Evolutionary conservation across 1,140 invertebrate species (phyloP).

Genomic region (Myzus persicae): DNA sequence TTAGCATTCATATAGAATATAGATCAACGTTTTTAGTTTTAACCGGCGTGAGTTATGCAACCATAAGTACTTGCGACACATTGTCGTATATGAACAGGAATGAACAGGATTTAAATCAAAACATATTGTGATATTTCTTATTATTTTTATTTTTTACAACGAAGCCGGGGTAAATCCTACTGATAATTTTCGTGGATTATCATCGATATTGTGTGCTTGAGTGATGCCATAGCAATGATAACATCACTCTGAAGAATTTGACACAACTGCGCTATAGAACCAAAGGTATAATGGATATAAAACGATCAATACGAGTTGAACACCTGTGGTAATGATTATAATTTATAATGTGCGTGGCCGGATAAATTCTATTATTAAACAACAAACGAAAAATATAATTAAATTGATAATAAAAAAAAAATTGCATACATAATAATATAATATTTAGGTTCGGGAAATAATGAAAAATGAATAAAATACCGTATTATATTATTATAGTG

Average conservation of each 20-base stretch:
- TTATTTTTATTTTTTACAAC: background rate
- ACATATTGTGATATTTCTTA: background rate
- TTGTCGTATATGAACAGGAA: background rate
- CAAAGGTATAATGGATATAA: background rate
- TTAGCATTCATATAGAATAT: background rate
- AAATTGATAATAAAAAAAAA: conserved; percentile 3
- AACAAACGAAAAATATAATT: background rate
- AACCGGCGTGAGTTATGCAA: conserved; percentile 1
- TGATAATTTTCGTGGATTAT: background rate
- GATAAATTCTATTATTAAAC: background rate
- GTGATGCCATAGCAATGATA: background rate
- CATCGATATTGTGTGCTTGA: background rate
- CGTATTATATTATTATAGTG: conserved; percentile 8
- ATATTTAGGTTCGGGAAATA: background rate
- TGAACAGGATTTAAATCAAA: background rate
- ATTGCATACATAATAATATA: background rate
- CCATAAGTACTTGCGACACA: background rate
- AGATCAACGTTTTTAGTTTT: background rate
- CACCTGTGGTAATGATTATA: background rate
- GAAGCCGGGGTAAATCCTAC: background rate
- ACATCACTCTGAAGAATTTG: background rate
- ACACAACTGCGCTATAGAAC: background rate
- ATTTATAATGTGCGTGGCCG: background rate
- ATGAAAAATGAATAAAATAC: conserved; percentile 29
- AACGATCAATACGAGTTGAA: background rate